Percentiles rank a stretch among this genome's conserved stretches.
Evolutionary conservation across 2,797 vertebrate species (phyloP).

Genomic region (Microctenopoma stevenorrisi): DNA sequence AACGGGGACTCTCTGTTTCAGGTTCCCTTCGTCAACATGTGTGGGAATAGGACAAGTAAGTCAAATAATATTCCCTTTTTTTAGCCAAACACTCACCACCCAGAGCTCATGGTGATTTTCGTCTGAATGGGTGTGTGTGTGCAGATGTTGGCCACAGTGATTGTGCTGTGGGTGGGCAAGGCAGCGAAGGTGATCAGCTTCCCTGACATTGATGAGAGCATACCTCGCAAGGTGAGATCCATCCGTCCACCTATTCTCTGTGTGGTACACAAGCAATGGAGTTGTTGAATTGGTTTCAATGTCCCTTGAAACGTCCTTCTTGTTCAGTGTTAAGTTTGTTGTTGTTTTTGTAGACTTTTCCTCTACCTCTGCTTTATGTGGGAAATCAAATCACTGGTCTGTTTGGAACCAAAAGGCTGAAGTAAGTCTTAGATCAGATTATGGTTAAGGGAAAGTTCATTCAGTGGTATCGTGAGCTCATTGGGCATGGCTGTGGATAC

Average conservation of each 20-base stretch:
- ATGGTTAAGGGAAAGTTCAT: background rate
- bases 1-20: slow-evolving; percentile 64
- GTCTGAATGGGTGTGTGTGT: slow-evolving; percentile 17
- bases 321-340: background rate
- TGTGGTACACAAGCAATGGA: background rate
- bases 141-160: slow-evolving; percentile 94
- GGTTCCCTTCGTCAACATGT: slow-evolving; percentile 96
- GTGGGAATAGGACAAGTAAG: slow-evolving; percentile 97
- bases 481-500: slow-evolving; percentile 6
- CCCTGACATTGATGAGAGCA: slow-evolving; percentile 90
- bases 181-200: slow-evolving; percentile 90
- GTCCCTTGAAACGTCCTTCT: no score
- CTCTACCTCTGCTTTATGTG: slow-evolving; percentile 96
- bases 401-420: slow-evolving; percentile 95
- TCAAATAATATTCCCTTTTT: background rate
- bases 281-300: no score
- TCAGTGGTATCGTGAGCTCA: slow-evolving; percentile 7
- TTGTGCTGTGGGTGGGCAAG: slow-evolving; percentile 93
- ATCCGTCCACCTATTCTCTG: background rate
- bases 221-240: slow-evolving; percentile 88
- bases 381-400: slow-evolving; percentile 98
- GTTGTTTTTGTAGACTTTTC: slow-evolving; percentile 88
- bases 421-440: slow-evolving; percentile 79
- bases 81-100: background rate
- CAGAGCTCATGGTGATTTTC: background rate